Evolutionary conservation across 2,113 vertebrate genomes (phyloP), one percentile per base, ranked within the genome.

Genomic region (Zosterops lateralis): DNA sequence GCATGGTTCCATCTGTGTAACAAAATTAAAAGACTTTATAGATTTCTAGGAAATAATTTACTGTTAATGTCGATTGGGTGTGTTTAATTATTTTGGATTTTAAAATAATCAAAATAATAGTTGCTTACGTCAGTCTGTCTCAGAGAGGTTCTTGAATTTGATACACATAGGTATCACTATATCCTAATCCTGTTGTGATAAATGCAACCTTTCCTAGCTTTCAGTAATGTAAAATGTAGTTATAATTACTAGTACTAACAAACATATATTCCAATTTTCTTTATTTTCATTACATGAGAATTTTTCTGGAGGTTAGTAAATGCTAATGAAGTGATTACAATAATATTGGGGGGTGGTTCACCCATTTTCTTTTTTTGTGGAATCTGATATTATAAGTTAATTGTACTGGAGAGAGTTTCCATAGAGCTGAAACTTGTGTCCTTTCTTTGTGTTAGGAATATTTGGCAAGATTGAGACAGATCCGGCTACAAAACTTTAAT

Each of bases 401-500:
- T 18, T 3, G 2, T 50, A 53, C 13, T 74, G 26, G 32, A 83
- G 15, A 54, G 21, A 12, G 31, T 92, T 95, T 95, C 57, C 12
- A 48, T 65, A 19, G 54, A 85, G 44, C 83, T 71, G 56, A 95
- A 84, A 71, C 32, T 76, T 29, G 4, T 12, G 96, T 94, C 2
- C 7, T 60, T 84, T 85, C 71, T 84, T 93, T 89, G 71, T 4
- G 0, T 79, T 97, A 99, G 99, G 99, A 99, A 87, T 99, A 99
- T 94, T 97, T 99, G 97, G 97, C 98, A 57, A 98, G 99, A 90
- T 96, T 99, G 89, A 98, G 98, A 78, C 99, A 99, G 96, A 99
- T 99, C 95, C 98, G 99, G 71, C 96, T 99, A 93, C 99, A 99
- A 93, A 99, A 99, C 97, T 99, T 99, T 84, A 99, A 99, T 78